Evolutionary conservation across 1,140 invertebrate genomes (phyloP).

Genomic region (Penaeus japonicus): DNA sequence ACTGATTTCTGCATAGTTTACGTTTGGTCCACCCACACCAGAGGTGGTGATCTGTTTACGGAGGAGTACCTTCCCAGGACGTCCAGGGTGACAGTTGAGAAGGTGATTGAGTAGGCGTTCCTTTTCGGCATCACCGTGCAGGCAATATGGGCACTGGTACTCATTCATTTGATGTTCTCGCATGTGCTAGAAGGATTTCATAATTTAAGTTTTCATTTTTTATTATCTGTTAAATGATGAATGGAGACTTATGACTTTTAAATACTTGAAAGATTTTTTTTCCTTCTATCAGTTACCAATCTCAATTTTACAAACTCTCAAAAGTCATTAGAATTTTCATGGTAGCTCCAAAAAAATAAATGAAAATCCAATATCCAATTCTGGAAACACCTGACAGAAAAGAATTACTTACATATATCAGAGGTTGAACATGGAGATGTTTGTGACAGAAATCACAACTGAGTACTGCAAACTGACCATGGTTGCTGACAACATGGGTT

Average conservation of each 20-base stretch:
- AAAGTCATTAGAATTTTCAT: no score
- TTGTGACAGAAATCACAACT: constrained; percentile 48
- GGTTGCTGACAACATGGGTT: constrained; percentile 46
- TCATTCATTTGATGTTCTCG: constrained; percentile 65
- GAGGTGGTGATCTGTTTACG: constrained; percentile 29
- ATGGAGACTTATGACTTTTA: background rate
- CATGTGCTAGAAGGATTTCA: constrained; percentile 61
- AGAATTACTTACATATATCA: constrained; percentile 53
- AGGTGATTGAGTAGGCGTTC: constrained; percentile 66
- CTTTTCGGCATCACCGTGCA: constrained; percentile 64
- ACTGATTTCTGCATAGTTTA: background rate
- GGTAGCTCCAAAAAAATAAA: background rate
- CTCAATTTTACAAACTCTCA: no score
- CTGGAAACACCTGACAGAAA: background rate
- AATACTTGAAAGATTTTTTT: background rate
- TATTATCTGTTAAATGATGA: background rate
- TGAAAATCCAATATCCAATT: background rate
- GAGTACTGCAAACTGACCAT: constrained; percentile 42
- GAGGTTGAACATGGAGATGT: constrained; percentile 46
- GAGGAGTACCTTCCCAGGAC: constrained; percentile 64
- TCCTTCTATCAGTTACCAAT: no score
- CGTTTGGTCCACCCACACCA: background rate
- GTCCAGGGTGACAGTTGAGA: constrained; percentile 65
- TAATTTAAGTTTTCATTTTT: background rate
- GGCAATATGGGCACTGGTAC: constrained; percentile 68